phyloP scores from a whole-genome alignment of 2,113 vertebrate species.

The Corythornis vintsioides region DNA sequence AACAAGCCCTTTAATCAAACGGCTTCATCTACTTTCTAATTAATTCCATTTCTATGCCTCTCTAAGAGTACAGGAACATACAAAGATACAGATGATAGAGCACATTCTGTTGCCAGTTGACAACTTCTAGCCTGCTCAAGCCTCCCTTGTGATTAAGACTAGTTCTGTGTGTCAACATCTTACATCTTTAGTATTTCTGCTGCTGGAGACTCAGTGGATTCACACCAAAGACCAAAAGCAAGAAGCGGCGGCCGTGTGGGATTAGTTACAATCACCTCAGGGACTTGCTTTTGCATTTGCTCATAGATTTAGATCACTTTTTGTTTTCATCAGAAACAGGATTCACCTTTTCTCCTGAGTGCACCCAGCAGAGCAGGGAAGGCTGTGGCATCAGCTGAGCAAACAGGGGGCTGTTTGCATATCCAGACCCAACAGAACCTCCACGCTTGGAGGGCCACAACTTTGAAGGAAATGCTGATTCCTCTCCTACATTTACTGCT shows the following conservation, averaged over 20 bases:
- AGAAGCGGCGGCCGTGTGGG: background rate
- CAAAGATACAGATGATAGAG: background rate
- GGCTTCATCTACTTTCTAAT: constrained; percentile 34
- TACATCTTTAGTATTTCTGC: accelerated
- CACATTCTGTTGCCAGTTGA: background rate
- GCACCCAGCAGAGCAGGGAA: background rate
- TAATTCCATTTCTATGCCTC: constrained; percentile 35
- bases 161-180: background rate
- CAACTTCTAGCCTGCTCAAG: background rate
- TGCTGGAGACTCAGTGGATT: accelerated
- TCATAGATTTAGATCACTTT: background rate
- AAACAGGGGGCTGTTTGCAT: constrained; percentile 48
- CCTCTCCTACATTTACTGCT: background rate
- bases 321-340: background rate
- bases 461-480: background rate
- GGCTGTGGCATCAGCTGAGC: constrained; percentile 55
- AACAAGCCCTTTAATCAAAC: constrained; percentile 50
- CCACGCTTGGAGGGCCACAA: background rate
- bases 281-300: accelerated
- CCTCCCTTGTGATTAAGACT: background rate
- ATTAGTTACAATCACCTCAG: background rate
- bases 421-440: background rate
- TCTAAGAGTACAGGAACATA: constrained; percentile 8
- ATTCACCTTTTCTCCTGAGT: background rate
- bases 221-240: background rate